Conservation (phyloP, 2,113 vertebrate genomes). For the Hippoglossus stenolepis region DNA sequence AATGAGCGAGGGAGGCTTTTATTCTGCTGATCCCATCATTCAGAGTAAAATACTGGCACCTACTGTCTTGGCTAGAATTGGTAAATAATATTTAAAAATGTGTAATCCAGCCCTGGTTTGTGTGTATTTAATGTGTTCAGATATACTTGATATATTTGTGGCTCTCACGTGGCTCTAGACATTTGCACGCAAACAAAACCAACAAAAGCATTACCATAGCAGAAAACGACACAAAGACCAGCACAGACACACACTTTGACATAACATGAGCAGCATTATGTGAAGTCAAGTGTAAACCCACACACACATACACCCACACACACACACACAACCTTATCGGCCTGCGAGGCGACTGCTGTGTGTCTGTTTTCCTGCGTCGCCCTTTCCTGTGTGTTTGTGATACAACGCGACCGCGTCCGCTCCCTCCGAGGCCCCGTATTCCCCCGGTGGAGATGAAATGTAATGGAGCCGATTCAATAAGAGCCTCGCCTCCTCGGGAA, state of each 20-base stretch:
- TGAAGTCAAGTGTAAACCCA: neutral
- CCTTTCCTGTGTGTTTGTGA: slow-evolving; percentile 54
- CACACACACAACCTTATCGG: slow-evolving; percentile 37
- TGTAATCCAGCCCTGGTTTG: no score
- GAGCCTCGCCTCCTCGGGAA: slow-evolving; percentile 51
- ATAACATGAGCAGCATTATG: no score
- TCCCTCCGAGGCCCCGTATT: slow-evolving; percentile 47
- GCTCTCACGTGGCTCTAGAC: neutral
- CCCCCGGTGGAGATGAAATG: slow-evolving; percentile 73
- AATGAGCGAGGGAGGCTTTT: neutral
- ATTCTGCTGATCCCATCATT: slow-evolving; percentile 5
- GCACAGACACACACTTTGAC: no score
- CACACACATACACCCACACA: neutral
- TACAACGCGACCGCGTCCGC: slow-evolving; percentile 22
- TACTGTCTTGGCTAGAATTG: neutral
- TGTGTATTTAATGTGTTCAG: no score
- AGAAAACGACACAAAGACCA: no score
- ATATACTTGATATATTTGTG: no score
- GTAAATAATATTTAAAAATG: neutral
- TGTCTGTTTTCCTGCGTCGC: slow-evolving; percentile 38
- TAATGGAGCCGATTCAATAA: slow-evolving; percentile 79
- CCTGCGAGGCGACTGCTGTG: slow-evolving; percentile 1
- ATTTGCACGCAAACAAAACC: no score
- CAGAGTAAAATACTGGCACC: neutral
- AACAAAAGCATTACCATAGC: no score